These are phyloP conservation scores for Campoplex capitator DNA, from an alignment of 2,888 invertebrate species.

Conservation along the genomic window DNA sequence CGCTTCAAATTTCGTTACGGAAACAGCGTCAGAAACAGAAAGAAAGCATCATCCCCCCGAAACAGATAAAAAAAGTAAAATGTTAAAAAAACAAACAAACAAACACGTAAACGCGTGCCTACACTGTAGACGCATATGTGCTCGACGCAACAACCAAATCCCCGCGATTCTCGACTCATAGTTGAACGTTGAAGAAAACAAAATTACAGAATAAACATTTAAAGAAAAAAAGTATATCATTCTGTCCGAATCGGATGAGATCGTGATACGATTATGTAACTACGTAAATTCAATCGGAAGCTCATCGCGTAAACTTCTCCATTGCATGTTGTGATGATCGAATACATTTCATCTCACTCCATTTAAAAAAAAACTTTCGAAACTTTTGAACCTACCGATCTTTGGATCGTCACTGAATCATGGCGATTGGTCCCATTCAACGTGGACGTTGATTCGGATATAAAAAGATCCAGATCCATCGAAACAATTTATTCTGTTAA, in stretches of 20 bases:
- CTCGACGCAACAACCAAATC: constrained; percentile 12
- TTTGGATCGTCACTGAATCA: background rate
- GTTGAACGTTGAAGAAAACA: constrained; percentile 30
- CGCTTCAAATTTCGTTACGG: constrained; percentile 14
- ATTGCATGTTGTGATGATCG: background rate
- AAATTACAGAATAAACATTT: background rate
- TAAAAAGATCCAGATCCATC: background rate
- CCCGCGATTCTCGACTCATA: constrained; percentile 3
- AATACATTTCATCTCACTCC: background rate
- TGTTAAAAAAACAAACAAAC: background rate
- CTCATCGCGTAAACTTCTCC: background rate
- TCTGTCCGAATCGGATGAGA: background rate
- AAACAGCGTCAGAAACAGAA: background rate
- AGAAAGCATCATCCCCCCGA: constrained; percentile 23
- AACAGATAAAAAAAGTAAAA: background rate
- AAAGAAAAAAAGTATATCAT: constrained; percentile 53
- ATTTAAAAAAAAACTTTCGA: no score
- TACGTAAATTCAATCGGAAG: constrained; percentile 37
- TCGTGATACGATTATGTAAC: background rate
- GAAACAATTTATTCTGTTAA: background rate
- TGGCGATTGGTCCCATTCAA: background rate
- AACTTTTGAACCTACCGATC: background rate
- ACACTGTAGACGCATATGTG: no score
- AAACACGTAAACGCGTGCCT: background rate
- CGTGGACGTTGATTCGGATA: background rate